phyloP scores from a whole-genome alignment of 2,888 invertebrate species.

The Drosophila melanosoma region DNA sequence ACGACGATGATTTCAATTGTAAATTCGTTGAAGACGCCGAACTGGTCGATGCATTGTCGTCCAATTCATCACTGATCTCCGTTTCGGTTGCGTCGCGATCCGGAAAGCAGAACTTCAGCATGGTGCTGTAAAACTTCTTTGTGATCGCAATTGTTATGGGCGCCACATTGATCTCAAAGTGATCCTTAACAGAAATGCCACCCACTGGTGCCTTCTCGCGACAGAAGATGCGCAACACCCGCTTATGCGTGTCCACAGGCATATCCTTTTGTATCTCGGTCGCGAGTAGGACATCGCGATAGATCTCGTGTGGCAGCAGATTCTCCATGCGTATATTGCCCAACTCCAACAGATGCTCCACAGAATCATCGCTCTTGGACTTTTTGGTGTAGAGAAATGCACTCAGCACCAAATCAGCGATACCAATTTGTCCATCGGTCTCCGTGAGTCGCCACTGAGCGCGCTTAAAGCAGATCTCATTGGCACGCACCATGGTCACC shows the following conservation, averaged over 20 bases:
- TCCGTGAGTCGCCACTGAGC: constrained; percentile 99
- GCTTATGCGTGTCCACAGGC: constrained; percentile 94
- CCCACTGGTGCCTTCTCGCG: constrained; percentile 98
- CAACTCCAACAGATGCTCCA: constrained; percentile 97
- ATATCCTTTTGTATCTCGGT: constrained; percentile 93
- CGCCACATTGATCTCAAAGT: constrained; percentile 99
- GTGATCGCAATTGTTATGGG: constrained; percentile 96
- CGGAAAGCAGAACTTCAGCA: constrained; percentile 99
- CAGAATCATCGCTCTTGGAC: constrained; percentile 97
- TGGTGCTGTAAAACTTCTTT: constrained; percentile 98
- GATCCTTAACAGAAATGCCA: constrained; percentile 99
- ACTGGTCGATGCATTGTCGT: constrained; percentile 86
- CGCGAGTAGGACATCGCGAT: constrained; percentile 94
- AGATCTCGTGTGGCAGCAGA: constrained; percentile 96
- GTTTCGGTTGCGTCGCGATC: constrained; percentile 94
- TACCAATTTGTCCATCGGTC: constrained; percentile 98
- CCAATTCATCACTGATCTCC: constrained; percentile 88
- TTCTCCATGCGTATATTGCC: constrained; percentile 98
- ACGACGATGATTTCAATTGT: constrained; percentile 64
- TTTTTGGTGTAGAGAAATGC: constrained; percentile 99
- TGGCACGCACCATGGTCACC: constrained; percentile 92
- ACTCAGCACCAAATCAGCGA: constrained; percentile 97
- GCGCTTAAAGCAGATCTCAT: constrained; percentile 99
- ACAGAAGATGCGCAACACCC: constrained; percentile 97
- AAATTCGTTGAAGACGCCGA: constrained; percentile 86